Conservation (phyloP, 2,113 vertebrate species). For the Mirounga angustirostris region DNA sequence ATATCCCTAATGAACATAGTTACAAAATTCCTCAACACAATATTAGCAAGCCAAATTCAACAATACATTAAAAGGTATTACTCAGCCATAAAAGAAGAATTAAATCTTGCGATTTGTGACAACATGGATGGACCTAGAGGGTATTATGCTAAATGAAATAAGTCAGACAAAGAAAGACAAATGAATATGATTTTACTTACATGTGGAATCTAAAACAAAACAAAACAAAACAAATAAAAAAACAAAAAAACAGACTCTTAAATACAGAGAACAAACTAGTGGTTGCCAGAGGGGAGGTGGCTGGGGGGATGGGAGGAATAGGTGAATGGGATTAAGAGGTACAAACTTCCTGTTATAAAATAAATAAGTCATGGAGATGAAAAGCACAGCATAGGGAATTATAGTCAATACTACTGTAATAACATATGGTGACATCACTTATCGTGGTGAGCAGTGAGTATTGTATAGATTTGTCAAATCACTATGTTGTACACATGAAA, state of each 20-base stretch:
- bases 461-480: not conserved
- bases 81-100: not conserved
- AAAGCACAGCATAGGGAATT: not conserved
- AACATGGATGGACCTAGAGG: not conserved
- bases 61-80: not conserved
- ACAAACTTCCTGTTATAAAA: not conserved
- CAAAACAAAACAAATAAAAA: not conserved
- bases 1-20: no score
- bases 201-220: not conserved
- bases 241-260: not conserved
- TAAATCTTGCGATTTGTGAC: not conserved
- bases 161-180: not conserved
- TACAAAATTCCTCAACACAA: no score
- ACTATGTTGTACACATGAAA: not conserved
- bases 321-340: not conserved
- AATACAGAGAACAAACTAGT: not conserved
- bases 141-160: not conserved
- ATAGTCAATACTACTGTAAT: not conserved
- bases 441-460: not conserved
- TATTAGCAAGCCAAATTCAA: no score
- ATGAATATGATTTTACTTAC: not conserved
- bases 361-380: not conserved
- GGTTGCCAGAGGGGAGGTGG: not conserved
- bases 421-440: not conserved
- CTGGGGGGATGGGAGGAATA: not conserved